phyloP scores from a whole-genome alignment of 2,113 vertebrate species.

The Suncus etruscus region DNA sequence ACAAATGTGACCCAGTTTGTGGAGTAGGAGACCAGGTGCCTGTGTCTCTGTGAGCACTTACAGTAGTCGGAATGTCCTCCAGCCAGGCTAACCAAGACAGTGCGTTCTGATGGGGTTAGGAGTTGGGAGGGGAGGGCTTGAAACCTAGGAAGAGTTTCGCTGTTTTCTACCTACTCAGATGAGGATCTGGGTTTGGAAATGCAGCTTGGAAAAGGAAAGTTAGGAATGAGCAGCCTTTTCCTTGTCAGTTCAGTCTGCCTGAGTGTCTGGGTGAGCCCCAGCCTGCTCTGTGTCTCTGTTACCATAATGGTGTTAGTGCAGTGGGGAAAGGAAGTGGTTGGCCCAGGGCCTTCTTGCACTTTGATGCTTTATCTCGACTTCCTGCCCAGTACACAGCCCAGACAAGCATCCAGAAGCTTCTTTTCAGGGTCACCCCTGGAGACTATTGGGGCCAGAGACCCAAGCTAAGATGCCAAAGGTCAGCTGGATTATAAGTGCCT shows the following conservation, averaged over 20 bases:
- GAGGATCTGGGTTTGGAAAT: constrained; percentile 49
- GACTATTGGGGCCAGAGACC: neutral
- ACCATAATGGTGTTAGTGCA: neutral
- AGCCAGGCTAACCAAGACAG: neutral
- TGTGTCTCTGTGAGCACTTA: neutral
- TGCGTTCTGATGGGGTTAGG: neutral
- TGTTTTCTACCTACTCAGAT: constrained; percentile 3
- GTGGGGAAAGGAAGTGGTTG: neutral
- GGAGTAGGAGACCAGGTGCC: neutral
- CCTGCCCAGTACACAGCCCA: neutral
- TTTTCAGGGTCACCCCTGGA: neutral
- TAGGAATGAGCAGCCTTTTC: neutral
- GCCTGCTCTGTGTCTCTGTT: too few relatives aligned
- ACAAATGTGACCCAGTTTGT: constrained; percentile 13
- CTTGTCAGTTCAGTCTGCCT: constrained; percentile 3
- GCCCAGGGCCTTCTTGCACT: neutral
- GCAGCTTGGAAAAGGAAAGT: constrained; percentile 54
- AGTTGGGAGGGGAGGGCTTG: neutral
- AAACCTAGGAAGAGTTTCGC: neutral
- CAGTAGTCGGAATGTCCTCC: neutral
- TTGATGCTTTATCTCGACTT: neutral
- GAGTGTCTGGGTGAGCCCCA: neutral
- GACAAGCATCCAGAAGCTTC: neutral
- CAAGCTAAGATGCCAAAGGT: constrained; percentile 19
- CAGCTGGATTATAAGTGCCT: neutral